Conservation (phyloP, 2,797 vertebrate species). For the Semotilus atromaculatus region DNA sequence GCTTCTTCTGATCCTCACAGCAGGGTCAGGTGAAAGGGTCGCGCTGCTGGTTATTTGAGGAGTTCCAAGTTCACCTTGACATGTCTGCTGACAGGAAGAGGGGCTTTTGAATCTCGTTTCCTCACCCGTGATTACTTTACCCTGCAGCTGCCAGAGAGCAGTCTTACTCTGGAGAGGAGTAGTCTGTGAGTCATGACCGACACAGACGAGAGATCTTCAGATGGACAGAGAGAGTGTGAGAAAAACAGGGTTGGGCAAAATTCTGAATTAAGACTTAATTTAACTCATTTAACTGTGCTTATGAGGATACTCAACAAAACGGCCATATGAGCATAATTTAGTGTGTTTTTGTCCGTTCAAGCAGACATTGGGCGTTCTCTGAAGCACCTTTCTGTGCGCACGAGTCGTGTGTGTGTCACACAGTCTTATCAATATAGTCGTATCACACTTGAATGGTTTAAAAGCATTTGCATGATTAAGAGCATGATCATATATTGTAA, state of each 20-base stretch:
- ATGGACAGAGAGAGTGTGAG: constrained; percentile 34
- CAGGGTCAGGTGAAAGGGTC: constrained; percentile 63
- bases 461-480: no score
- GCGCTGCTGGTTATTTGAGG: constrained; percentile 77
- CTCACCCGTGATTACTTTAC: constrained; percentile 75
- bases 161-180: constrained; percentile 63
- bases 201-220: constrained; percentile 48
- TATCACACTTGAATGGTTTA: no score
- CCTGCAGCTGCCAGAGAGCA: constrained; percentile 75
- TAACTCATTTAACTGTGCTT: no score
- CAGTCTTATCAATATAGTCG: no score
- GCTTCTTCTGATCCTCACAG: constrained; percentile 64
- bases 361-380: no score
- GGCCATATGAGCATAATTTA: no score
- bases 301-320: no score
- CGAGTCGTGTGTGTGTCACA: no score
- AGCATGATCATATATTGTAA: no score
- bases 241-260: not conserved
- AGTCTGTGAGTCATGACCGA: constrained; percentile 35
- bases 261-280: no score
- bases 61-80: constrained; percentile 83
- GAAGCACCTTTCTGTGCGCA: no score
- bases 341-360: no score
- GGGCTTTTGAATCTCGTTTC: constrained; percentile 78
- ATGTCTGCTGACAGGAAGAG: constrained; percentile 82